Percentiles rank a stretch among this genome's conserved stretches.
Evolutionary conservation across 2,888 invertebrate genomes (phyloP).

Genomic region (Hemicrepidius hirtus): DNA sequence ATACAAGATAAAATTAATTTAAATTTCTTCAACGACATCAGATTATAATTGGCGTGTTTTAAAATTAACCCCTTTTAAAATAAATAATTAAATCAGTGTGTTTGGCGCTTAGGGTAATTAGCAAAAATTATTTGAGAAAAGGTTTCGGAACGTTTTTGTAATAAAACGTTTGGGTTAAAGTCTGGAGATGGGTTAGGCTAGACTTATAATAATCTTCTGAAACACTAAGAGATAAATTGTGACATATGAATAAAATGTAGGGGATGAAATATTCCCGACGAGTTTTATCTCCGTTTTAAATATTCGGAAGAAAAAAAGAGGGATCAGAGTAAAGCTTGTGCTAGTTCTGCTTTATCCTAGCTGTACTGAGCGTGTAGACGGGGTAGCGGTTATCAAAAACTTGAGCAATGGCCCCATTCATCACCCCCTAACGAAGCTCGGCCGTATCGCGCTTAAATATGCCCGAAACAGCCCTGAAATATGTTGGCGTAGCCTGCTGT

Average conservation of each 20-base stretch:
- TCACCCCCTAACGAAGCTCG: constrained; percentile 50
- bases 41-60: constrained; percentile 22
- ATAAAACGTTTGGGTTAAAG: too few species aligned
- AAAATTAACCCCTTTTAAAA: constrained; percentile 15
- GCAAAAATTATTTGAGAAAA: too few species aligned
- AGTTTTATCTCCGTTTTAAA: constrained; percentile 24
- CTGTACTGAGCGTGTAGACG: constrained; percentile 14
- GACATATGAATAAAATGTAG: constrained; percentile 8
- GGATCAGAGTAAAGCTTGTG: constrained; percentile 5
- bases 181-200: too few species aligned
- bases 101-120: neutral
- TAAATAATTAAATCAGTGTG: constrained; percentile 19
- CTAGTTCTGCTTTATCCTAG: constrained; percentile 28
- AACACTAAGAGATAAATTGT: constrained; percentile 17
- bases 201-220: too few species aligned
- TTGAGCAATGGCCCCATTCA: constrained; percentile 48
- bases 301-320: constrained; percentile 18
- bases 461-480: constrained; percentile 49
- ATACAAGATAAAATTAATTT: constrained; percentile 27
- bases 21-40: constrained; percentile 23
- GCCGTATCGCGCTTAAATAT: constrained; percentile 48
- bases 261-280: constrained; percentile 27
- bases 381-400: constrained; percentile 43
- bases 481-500: constrained; percentile 38
- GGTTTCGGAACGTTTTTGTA: too few species aligned